Conservation (phyloP, 2,113 vertebrate species). For the Garra rufa region DNA sequence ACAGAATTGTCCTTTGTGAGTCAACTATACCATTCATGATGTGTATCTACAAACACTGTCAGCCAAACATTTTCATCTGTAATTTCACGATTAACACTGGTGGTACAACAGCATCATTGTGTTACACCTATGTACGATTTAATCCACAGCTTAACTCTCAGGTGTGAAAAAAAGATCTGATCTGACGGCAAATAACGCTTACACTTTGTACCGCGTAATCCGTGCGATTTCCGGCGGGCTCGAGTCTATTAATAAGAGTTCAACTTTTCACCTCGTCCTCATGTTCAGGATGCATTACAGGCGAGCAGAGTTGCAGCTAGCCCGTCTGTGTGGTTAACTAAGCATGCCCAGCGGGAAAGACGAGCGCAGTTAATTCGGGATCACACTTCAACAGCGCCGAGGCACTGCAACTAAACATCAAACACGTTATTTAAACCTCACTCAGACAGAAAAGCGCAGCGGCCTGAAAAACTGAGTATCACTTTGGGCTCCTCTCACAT, state of each 20-base stretch:
- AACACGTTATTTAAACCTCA: slow-evolving; percentile 18
- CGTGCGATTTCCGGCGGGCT: not conserved
- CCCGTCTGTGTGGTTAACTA: slow-evolving; percentile 18
- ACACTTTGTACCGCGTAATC: not conserved
- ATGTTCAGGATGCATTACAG: not conserved
- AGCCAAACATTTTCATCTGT: not conserved
- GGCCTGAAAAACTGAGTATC: slow-evolving; percentile 18
- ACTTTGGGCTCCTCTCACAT: slow-evolving; percentile 36
- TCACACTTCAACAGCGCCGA: slow-evolving; percentile 18
- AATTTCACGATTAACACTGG: not conserved
- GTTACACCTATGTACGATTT: not conserved
- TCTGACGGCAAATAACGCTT: not conserved
- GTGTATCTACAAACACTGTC: not conserved
- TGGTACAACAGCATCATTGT: not conserved
- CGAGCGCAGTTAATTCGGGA: slow-evolving; percentile 1
- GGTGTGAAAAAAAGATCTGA: not conserved
- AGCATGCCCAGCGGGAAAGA: slow-evolving; percentile 3
- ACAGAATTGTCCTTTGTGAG: too few relatives aligned
- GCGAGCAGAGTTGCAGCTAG: not conserved
- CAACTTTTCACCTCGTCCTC: slow-evolving; percentile 19
- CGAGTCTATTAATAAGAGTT: slow-evolving; percentile 20
- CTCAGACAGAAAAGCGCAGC: slow-evolving; percentile 18
- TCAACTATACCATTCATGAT: too few relatives aligned
- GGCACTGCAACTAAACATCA: slow-evolving; percentile 39
- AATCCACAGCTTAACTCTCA: slow-evolving; percentile 19